Evolutionary conservation across 1,140 invertebrate species (phyloP).

Genomic region (Anastrepha obliqua): DNA sequence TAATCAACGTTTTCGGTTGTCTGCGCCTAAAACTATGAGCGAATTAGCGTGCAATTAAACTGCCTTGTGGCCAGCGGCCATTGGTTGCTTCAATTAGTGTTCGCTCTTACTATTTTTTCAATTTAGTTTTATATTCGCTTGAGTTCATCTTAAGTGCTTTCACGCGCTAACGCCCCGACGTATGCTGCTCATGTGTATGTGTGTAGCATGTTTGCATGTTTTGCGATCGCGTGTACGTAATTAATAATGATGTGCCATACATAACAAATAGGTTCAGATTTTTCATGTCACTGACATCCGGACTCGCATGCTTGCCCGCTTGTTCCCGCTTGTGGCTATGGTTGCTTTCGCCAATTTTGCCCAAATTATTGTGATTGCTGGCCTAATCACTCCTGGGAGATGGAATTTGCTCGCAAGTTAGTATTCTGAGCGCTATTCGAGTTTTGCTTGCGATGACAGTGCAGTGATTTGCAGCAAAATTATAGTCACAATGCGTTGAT

Average conservation of each 20-base stretch:
- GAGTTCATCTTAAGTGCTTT: neutral
- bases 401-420: neutral
- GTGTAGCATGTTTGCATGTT: neutral
- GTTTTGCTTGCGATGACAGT: neutral
- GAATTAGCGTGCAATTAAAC: slow-evolving; percentile 25
- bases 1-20: neutral
- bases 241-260: slow-evolving; percentile 27
- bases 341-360: too few relatives aligned
- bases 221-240: slow-evolving; percentile 21
- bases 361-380: too few relatives aligned
- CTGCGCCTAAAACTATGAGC: neutral
- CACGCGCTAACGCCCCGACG: slow-evolving; percentile 15
- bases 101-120: neutral
- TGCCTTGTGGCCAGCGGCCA: neutral
- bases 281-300: neutral
- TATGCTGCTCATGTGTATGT: slow-evolving; percentile 8
- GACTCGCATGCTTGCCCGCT: neutral
- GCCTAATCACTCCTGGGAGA: neutral
- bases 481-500: slow-evolving; percentile 7
- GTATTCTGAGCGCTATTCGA: neutral
- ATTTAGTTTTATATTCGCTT: neutral
- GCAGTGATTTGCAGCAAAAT: slow-evolving; percentile 28
- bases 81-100: neutral
- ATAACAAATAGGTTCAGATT: neutral
- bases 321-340: too few relatives aligned